Evolutionary conservation across 2,113 vertebrate species (phyloP).

Genomic region (Brachyhypopomus occidentalis): DNA sequence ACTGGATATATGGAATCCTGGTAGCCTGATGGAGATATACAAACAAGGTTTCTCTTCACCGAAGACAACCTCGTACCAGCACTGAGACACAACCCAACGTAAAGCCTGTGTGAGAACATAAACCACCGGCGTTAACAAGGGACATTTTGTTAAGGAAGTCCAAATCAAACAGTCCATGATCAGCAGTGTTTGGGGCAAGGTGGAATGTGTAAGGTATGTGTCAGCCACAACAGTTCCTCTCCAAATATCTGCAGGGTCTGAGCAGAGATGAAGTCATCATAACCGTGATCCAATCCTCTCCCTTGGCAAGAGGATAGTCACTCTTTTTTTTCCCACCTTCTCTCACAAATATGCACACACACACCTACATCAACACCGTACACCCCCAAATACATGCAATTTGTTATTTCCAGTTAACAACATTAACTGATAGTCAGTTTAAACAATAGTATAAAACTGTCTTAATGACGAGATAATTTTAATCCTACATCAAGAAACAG

Average conservation of each 20-base stretch:
- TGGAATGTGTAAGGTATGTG: constrained; percentile 36
- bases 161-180: not conserved
- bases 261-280: constrained; percentile 45
- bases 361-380: constrained; percentile 3
- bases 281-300: constrained; percentile 31
- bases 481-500: not conserved
- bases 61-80: too few relatives aligned
- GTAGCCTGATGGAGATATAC: too few relatives aligned
- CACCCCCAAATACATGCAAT: not conserved
- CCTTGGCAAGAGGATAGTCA: not conserved
- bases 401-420: too few relatives aligned
- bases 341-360: not conserved
- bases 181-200: constrained; percentile 17
- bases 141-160: not conserved
- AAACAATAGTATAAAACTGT: too few relatives aligned
- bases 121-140: too few relatives aligned
- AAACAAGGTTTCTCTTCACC: too few relatives aligned
- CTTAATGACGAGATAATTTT: not conserved
- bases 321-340: not conserved
- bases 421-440: too few relatives aligned
- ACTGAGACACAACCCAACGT: too few relatives aligned
- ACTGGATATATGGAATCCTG: too few relatives aligned
- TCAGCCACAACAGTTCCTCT: constrained; percentile 42
- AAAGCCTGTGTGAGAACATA: too few relatives aligned
- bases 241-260: constrained; percentile 47